These are phyloP conservation scores for Siphlonurus alternatus DNA, from an alignment of 2,888 invertebrate species.

Conservation along the genomic window DNA sequence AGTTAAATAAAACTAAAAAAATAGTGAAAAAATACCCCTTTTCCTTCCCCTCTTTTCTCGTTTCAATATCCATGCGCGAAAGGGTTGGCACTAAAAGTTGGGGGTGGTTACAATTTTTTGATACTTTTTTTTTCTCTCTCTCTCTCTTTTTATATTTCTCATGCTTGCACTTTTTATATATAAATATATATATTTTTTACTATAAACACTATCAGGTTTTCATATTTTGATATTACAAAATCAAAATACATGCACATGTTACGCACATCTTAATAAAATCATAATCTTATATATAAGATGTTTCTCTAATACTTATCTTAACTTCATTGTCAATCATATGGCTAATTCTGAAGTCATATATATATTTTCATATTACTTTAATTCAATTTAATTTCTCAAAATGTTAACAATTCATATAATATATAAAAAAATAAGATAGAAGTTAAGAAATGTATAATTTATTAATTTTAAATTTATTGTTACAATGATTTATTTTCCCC, in stretches of 20 bases:
- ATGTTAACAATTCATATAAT: too few species aligned
- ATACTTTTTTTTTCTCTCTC: background rate
- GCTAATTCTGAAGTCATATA: too few species aligned
- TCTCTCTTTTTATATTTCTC: background rate
- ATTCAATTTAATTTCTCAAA: too few species aligned
- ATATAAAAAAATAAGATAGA: too few species aligned
- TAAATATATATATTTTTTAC: background rate
- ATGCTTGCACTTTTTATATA: background rate
- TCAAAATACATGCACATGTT: background rate
- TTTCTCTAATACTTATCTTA: too few species aligned
- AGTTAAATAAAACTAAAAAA: background rate
- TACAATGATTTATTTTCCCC: too few species aligned
- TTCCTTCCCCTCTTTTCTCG: background rate
- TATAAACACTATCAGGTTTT: background rate
- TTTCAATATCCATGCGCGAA: background rate
- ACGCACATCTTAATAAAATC: background rate
- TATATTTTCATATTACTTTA: too few species aligned
- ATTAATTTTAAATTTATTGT: too few species aligned
- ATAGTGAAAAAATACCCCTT: background rate
- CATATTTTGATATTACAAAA: too few species aligned
- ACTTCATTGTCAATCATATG: too few species aligned
- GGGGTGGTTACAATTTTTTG: constrained; percentile 2
- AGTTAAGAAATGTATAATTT: too few species aligned
- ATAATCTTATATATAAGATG: background rate
- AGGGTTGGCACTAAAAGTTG: constrained; percentile 1